Percentiles rank a stretch among this genome's conserved stretches.
phyloP scores from a whole-genome alignment of 2,113 vertebrate genomes.

The Anas platyrhynchos region DNA sequence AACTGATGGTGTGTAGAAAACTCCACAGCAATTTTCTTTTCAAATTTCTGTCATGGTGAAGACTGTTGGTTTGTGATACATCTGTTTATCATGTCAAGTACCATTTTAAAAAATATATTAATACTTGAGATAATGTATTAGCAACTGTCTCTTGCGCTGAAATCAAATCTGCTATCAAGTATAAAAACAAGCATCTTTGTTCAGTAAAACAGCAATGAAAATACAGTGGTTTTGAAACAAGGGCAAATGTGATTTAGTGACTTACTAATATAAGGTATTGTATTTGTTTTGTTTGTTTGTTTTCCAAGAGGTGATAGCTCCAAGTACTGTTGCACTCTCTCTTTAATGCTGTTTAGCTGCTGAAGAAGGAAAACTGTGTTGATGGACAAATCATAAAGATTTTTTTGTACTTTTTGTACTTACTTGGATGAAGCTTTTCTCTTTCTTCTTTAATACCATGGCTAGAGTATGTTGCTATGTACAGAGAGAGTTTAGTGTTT shows the following conservation, averaged over 20 bases:
- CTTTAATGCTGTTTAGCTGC: background rate
- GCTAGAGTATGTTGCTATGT: background rate
- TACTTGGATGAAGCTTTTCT: background rate
- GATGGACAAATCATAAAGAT: background rate
- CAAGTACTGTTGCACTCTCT: background rate
- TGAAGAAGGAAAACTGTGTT: background rate
- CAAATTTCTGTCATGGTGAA: background rate
- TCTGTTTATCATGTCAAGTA: background rate
- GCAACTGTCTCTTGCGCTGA: background rate
- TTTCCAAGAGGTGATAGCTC: background rate
- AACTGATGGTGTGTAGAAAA: background rate
- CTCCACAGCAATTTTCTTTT: background rate
- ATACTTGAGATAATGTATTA: background rate
- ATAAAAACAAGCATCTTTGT: background rate
- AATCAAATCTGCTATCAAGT: background rate
- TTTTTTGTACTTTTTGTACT: background rate
- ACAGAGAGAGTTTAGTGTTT: background rate
- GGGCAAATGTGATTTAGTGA: background rate
- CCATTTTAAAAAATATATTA: background rate
- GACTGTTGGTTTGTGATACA: background rate
- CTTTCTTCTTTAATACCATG: background rate
- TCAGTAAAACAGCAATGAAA: background rate
- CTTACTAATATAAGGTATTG: background rate
- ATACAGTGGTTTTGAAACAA: background rate
- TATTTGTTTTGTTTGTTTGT: background rate